Conservation (phyloP, 1,140 invertebrate genomes). For the Asobara japonica region DNA sequence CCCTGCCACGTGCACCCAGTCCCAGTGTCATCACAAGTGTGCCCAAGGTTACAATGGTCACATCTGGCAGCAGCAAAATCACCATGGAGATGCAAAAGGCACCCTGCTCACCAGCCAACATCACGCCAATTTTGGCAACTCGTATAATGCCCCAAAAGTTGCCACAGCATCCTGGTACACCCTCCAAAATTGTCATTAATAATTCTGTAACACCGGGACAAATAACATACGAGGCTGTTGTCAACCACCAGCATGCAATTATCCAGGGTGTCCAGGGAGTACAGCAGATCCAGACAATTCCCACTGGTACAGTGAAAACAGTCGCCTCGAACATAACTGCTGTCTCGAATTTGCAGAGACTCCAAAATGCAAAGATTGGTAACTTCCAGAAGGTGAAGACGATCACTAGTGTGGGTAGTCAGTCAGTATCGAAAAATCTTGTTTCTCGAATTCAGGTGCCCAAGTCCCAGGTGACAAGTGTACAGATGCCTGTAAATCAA, state of each 20-base stretch:
- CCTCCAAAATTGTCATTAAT: neutral
- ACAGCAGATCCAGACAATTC: constrained; percentile 36
- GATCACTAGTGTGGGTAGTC: constrained; percentile 38
- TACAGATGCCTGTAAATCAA: constrained; percentile 50
- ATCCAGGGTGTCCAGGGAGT: constrained; percentile 7
- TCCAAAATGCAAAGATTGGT: constrained; percentile 42
- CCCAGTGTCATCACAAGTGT: neutral
- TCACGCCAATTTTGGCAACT: neutral
- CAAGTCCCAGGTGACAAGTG: constrained; percentile 39
- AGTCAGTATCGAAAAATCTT: constrained; percentile 39
- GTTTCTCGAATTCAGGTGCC: constrained; percentile 43
- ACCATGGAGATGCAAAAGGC: neutral
- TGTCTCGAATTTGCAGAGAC: constrained; percentile 48
- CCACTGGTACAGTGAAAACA: constrained; percentile 37
- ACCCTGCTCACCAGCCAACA: neutral
- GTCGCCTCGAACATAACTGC: constrained; percentile 33
- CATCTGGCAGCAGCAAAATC: neutral
- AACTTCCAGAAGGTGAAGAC: constrained; percentile 50
- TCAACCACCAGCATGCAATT: constrained; percentile 3
- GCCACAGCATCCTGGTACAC: neutral
- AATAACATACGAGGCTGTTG: neutral
- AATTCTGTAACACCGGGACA: neutral
- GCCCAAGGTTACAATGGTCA: neutral
- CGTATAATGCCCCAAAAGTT: neutral
- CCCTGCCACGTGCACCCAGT: neutral